Percentiles rank a stretch among this genome's conserved stretches.
Evolutionary conservation across 2,113 vertebrate genomes (phyloP).

Genomic region (Lagopus muta): DNA sequence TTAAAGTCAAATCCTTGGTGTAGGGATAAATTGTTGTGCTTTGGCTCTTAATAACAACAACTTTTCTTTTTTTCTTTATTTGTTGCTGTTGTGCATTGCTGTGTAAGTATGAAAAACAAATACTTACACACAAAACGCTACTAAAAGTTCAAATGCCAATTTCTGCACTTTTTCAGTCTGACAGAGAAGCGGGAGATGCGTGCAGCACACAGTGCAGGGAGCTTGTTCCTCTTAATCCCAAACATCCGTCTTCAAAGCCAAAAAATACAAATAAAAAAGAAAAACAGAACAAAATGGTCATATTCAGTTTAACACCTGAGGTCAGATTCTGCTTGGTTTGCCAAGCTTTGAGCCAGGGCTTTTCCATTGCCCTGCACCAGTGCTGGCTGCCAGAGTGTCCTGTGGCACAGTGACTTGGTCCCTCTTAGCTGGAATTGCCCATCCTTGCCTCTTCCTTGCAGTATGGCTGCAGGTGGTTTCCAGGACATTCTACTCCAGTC

Average conservation of each 20-base stretch:
- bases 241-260: background rate
- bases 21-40: background rate
- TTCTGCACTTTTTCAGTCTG: background rate
- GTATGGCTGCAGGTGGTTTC: background rate
- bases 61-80: background rate
- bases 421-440: background rate
- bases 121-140: background rate
- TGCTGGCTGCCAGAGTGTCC: background rate
- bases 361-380: accelerated
- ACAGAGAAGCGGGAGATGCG: background rate
- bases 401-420: background rate
- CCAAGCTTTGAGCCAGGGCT: background rate
- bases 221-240: background rate
- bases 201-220: background rate
- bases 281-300: accelerated
- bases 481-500: background rate
- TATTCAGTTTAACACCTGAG: background rate
- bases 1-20: background rate
- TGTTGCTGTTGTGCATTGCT: background rate
- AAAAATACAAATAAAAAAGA: background rate
- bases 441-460: background rate
- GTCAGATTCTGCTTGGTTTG: background rate
- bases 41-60: background rate
- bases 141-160: background rate
- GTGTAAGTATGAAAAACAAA: background rate